Base-by-base conservation (phyloP, 2,888 invertebrate genomes). In the Cephus runcator region DNA sequence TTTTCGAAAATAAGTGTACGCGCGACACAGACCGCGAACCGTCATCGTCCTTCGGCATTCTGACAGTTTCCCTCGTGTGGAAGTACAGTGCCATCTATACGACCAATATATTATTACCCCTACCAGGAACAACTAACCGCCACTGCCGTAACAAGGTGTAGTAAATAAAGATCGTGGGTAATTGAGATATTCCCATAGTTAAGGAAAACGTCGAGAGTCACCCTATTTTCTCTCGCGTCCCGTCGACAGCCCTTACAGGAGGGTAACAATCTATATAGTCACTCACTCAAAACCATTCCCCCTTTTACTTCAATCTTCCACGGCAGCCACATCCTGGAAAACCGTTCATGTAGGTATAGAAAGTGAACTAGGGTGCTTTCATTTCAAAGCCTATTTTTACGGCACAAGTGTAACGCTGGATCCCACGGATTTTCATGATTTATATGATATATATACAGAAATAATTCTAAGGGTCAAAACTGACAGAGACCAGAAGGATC, bases 391-490 rank as follows among this genome's bases (percentile, higher is more conserved):
- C 40, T 56, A 15, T 56, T 56, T 56, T 56, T 23, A 23, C 23
- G 23, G 40, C 40, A 56, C 40, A 56, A 56, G 40, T 56, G 40
- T 23, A 56, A 56, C 33, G 71, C 36, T 31, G 15, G 34, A 73
- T 75, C 77, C 75, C 79, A 75, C 74, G 73, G 69, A 69, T 73
- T 78, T 76, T 73, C 76, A 75, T 78, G 73, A 73, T 73, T 68
- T 35, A 71, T 75, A 73, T 77, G 31, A 40, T 40, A 78, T 78
- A 76, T 35, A 69, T 73, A 73, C 30, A 77, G 12, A 40, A 76
- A 69, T 40, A 73, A 77, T 75, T 31, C 68, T 69, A 75, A 76
- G 35, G 76, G 75, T 75, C 73, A 69, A 77, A 73, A 73, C 56
- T 33, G 34, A 69, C 76, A 80, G 35, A 82, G 33, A 69, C 34